Base-by-base conservation (phyloP, 2,888 invertebrate species). In the Cataglyphis rosenhaueri region DNA sequence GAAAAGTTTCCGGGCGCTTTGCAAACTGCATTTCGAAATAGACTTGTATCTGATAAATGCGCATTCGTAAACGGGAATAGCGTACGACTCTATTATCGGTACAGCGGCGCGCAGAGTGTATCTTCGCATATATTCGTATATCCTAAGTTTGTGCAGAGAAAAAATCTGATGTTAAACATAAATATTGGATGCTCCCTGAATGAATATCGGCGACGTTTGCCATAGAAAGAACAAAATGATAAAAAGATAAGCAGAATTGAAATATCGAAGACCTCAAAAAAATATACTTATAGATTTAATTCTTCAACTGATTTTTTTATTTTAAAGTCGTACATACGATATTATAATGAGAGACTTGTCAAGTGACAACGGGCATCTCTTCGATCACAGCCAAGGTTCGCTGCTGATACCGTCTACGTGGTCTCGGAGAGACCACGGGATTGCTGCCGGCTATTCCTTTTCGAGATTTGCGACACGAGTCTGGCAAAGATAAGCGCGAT, bases 391-490 rank as follows among this genome's bases (percentile, higher is more conserved):
- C 79, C 84, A 86, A 83, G 84, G 82, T 59, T 32, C 81, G 86
- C n/a, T 48, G 78, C 71, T 48, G 78, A 89, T 89, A 89, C 55
- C 82, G 85, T 84, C 86, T 85, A 81, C 86, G 83, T 83, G 86
- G 21, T 21, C 21, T 85, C 75, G 86, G 74, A 76, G 68, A 84
- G 68, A 62, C 52, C n/a, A 35, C 78, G 64, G 32, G 68, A 81
- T 66, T 64, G 61, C 70, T 76, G 55, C 75, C 70, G 83, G 75
- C 88, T 83, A 78, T 83, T 84, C 76, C 84, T 84, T 79, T 82
- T 55, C 70, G 85, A 89, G 89, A 89, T 89, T 89, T 86, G 89
- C 84, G 89, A 89, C 85, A 84, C 65, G 44, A 81, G 71, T 18
- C 44, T 29, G 81, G 29, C 61, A n/a, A 55, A 62, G 81, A 70